Evolutionary conservation across 2,797 vertebrate genomes (phyloP).

Genomic region (Fistularia commersonii): DNA sequence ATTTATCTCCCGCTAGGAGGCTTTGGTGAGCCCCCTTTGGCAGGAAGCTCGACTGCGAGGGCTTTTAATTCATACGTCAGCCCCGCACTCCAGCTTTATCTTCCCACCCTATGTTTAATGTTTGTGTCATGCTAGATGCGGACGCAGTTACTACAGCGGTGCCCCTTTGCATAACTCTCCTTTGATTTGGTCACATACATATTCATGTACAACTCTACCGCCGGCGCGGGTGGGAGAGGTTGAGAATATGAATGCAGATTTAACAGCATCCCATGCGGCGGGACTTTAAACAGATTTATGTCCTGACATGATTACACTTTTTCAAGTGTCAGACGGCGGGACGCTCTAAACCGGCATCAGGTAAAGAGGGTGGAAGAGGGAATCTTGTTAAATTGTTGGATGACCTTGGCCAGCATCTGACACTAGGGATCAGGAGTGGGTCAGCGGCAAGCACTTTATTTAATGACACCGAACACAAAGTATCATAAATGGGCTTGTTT

Average conservation of each 20-base stretch:
- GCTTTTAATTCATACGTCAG: no score
- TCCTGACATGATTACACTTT: slow-evolving; percentile 41
- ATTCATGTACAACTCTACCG: no score
- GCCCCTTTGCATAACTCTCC: no score
- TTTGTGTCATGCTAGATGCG: no score
- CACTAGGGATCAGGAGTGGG: slow-evolving; percentile 72
- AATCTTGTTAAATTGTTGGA: slow-evolving; percentile 81
- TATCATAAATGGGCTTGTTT: slow-evolving; percentile 58
- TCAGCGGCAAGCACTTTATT: slow-evolving; percentile 76
- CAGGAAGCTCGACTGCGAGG: no score
- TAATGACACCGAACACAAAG: slow-evolving; percentile 76
- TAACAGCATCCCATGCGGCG: slow-evolving; percentile 64
- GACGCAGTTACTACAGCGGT: no score
- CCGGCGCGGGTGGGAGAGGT: no score
- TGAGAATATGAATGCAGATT: slow-evolving; percentile 54
- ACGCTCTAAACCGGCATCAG: slow-evolving; percentile 62
- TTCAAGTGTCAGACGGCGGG: slow-evolving; percentile 59
- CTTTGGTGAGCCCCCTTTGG: no score
- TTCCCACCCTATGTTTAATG: no score
- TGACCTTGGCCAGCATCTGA: slow-evolving; percentile 76
- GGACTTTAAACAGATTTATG: slow-evolving; percentile 53
- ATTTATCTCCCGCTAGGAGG: no score
- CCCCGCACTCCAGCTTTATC: no score
- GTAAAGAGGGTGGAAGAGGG: slow-evolving; percentile 52
- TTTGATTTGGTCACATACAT: no score